Percentiles rank a stretch among this genome's conserved stretches.
These are phyloP conservation scores for Tachina fera DNA, from an alignment of 2,888 invertebrate genomes.

Conservation along the genomic window DNA sequence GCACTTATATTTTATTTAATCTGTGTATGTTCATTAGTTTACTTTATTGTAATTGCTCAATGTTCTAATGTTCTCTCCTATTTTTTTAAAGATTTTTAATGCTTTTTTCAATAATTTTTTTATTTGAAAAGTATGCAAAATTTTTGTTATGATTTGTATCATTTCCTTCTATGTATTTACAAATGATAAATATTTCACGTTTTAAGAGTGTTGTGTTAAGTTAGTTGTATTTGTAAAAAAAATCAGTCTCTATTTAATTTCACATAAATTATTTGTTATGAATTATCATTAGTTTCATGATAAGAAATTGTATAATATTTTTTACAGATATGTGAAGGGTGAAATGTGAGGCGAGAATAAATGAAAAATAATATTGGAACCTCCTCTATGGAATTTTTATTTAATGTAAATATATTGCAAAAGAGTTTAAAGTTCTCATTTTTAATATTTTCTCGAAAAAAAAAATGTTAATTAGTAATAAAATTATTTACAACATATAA, in stretches of 20 bases:
- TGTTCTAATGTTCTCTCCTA: neutral
- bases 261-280: slow-evolving; percentile 62
- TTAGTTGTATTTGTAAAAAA: no score
- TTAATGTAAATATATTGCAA: no score
- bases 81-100: no score
- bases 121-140: slow-evolving; percentile 59
- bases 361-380: no score
- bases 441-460: no score
- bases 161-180: slow-evolving; percentile 2
- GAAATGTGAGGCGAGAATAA: neutral
- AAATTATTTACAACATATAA: no score
- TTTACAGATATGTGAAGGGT: slow-evolving; percentile 5
- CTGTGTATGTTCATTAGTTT: no score
- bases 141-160: slow-evolving; percentile 51
- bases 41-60: neutral
- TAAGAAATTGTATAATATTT: slow-evolving; percentile 38
- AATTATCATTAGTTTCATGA: slow-evolving; percentile 29
- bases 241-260: slow-evolving; percentile 31
- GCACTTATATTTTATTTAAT: no score
- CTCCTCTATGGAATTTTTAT: no score
- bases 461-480: no score
- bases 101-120: neutral
- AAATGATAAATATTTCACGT: slow-evolving; percentile 9
- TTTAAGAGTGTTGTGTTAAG: slow-evolving; percentile 44
- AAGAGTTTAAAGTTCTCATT: no score